Evolutionary conservation across 1,140 invertebrate genomes (phyloP).

Genomic region (Marisa cornuarietis): DNA sequence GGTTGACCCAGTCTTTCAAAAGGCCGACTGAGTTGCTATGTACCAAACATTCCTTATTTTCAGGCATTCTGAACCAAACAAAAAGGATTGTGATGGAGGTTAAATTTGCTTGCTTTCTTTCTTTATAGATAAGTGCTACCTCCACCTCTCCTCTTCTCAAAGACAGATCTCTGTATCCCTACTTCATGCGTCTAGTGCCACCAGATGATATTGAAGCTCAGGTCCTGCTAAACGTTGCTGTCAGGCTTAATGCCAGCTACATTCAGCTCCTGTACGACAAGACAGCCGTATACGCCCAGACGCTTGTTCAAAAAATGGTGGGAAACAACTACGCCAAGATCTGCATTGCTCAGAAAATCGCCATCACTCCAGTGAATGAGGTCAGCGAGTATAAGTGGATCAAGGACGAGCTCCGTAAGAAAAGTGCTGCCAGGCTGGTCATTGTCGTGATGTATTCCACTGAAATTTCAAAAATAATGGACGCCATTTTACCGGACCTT

Average conservation of each 20-base stretch:
- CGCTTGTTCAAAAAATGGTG: conserved; percentile 11
- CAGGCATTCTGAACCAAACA: too few relatives aligned
- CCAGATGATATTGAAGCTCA: conserved; percentile 81
- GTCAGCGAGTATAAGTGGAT: conserved; percentile 14
- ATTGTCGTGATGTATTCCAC: conserved; percentile 19
- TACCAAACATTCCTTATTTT: too few relatives aligned
- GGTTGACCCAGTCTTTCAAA: too few relatives aligned
- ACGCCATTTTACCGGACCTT: conserved; percentile 6
- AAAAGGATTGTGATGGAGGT: too few relatives aligned
- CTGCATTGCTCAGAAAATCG: conserved; percentile 42
- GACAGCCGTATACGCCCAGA: conserved; percentile 26
- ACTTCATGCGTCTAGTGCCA: conserved; percentile 81
- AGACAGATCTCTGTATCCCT: conserved; percentile 78
- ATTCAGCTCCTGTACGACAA: conserved; percentile 40
- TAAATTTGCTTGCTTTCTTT: neutral
- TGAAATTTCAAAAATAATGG: neutral
- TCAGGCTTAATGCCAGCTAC: conserved; percentile 27
- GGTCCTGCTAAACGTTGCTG: conserved; percentile 68
- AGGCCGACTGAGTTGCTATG: too few relatives aligned
- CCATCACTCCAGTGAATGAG: neutral
- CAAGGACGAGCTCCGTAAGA: conserved; percentile 13
- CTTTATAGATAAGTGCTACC: conserved; percentile 78
- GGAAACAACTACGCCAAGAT: conserved; percentile 19
- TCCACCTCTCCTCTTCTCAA: conserved; percentile 78
- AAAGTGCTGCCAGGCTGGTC: conserved; percentile 18